A percentile compares a stretch with the other conserved stretches of the same genome.
Evolutionary conservation across 2,888 invertebrate genomes (phyloP).

Genomic region (Lasioglossum calceatum): DNA sequence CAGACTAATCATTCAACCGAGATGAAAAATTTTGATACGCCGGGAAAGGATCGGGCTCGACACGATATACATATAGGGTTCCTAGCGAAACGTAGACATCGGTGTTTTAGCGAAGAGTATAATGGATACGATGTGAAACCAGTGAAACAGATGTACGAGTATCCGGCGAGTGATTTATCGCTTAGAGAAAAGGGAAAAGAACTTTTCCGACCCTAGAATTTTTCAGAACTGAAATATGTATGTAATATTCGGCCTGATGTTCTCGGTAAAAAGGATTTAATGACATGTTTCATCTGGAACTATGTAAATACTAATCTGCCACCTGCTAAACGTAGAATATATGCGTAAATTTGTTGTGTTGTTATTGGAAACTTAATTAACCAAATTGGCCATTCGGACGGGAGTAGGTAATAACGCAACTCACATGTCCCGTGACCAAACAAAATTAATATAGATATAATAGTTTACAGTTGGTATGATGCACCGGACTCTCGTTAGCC

Average conservation of each 20-base stretch:
- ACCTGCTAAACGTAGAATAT: background rate
- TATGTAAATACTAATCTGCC: background rate
- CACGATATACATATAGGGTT: slow-evolving; percentile 26
- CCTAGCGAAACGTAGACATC: slow-evolving; percentile 42
- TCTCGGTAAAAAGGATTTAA: background rate
- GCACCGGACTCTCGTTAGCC: too few species aligned
- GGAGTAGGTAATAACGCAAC: too few species aligned
- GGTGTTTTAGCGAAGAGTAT: slow-evolving; percentile 38
- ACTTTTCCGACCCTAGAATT: slow-evolving; percentile 14
- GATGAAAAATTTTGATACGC: background rate
- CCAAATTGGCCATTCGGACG: background rate
- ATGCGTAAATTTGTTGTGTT: too few species aligned
- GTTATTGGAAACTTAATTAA: background rate
- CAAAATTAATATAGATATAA: too few species aligned
- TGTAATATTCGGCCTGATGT: background rate
- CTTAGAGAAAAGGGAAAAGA: slow-evolving; percentile 12
- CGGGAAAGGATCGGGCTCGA: background rate
- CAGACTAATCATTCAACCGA: background rate
- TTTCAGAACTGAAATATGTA: slow-evolving; percentile 1
- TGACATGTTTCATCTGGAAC: background rate
- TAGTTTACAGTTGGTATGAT: too few species aligned
- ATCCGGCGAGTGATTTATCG: slow-evolving; percentile 56
- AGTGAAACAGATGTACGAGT: slow-evolving; percentile 60
- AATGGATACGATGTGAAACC: slow-evolving; percentile 56
- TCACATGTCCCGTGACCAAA: too few species aligned